These are phyloP conservation scores for Poeciliopsis retropinna DNA, from an alignment of 2,113 vertebrate genomes.

Conservation along the genomic window DNA sequence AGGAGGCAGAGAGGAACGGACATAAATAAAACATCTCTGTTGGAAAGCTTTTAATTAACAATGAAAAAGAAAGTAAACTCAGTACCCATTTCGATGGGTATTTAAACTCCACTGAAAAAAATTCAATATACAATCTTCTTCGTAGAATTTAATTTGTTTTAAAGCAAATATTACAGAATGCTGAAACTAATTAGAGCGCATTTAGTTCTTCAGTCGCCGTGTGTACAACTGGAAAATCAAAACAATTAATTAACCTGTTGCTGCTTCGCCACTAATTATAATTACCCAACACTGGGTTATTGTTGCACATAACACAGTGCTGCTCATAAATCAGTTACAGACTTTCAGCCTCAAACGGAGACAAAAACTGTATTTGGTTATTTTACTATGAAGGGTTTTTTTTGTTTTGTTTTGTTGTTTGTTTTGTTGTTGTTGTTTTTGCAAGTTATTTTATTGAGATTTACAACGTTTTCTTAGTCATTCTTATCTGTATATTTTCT, in stretches of 20 bases:
- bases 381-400: neutral
- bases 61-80: neutral
- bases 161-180: neutral
- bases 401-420: too few species aligned
- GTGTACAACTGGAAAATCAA: neutral
- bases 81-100: neutral
- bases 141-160: neutral
- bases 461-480: too few species aligned
- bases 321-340: neutral
- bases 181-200: neutral
- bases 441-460: too few species aligned
- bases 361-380: neutral
- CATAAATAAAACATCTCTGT: neutral
- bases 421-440: too few species aligned
- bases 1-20: constrained; percentile 47
- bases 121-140: neutral
- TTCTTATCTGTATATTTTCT: too few species aligned
- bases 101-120: constrained; percentile 12
- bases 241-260: constrained; percentile 59
- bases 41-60: constrained; percentile 4
- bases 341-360: neutral
- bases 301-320: neutral
- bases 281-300: neutral
- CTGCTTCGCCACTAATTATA: constrained; percentile 3
- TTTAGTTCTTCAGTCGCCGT: neutral